Evolutionary conservation across 30 jellyfish, hydroid and myxozoan species (phyloP), one percentile per base, ranked within the genome.

Genomic region (Chironex yamaguchii): DNA sequence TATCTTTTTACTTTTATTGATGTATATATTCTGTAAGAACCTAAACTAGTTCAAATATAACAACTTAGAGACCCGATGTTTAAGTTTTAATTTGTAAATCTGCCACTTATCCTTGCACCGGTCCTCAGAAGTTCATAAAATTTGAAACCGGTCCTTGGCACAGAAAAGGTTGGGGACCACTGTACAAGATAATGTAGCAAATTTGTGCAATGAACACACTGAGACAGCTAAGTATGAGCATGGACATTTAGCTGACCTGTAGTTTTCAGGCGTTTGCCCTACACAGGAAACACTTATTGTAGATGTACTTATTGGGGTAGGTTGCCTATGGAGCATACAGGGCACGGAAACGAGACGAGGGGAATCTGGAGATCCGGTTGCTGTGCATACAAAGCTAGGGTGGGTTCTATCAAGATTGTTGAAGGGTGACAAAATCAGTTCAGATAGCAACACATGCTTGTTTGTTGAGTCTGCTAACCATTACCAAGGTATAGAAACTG

Each of bases 261-360:
- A 36, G 73, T 70, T 70, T 70, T 70, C 84, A 70, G 84, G 48
- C 48, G 69, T 36, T 22, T 32, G 28, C 28, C 29, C 35, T 22
- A 68, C 36, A 22, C 35, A 70, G 70, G 17, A 66, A 34, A 36
- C 35, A 34, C 28, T 70, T 32, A 68, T 27, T 27, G 31, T 80
- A 62, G 36, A 67, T 62, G 73, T 80, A 22, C 62, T 80, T 35
- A 62, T 80, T 62, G 91, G 91, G 48, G 74, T 72, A 20, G 86
- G 66, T 64, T 80, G 24, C 36, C 48, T 52, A 6, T 77, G 82
- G 85, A 64, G 48, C 50, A 32, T 20, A 34, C 81, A 52, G 79
- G 85, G 79, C 0, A 67, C 66, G 66, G 50, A 67, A 35, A 65
- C 62, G 23, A 51, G 28, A 52, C 77, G 85, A 17, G 85, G 89